These are phyloP conservation scores for Eudemis profundana DNA, from an alignment of 2,888 invertebrate species.

Conservation along the genomic window DNA sequence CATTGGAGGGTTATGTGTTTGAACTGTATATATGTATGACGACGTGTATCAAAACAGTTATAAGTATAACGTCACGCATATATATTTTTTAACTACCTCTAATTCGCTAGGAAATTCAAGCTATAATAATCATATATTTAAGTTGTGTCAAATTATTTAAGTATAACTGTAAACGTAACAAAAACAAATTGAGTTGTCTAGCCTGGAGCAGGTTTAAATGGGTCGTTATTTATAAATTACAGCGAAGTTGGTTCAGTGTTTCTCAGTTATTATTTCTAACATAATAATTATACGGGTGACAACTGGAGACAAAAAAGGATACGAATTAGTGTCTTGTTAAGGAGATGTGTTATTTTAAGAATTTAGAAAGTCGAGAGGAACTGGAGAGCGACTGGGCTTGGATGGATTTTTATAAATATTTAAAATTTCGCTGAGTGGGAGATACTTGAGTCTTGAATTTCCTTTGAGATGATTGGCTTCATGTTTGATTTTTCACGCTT, in stretches of 20 bases:
- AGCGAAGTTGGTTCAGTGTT: constrained; percentile 12
- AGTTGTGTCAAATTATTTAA: constrained; percentile 6
- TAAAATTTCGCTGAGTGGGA: not conserved
- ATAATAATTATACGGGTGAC: constrained; percentile 29
- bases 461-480: no score
- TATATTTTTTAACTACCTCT: no score
- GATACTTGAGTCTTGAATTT: no score
- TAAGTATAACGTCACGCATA: no score
- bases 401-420: not conserved
- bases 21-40: no score
- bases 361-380: constrained; percentile 2
- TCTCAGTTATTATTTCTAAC: constrained; percentile 14
- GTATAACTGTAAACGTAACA: constrained; percentile 6
- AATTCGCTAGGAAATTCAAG: no score
- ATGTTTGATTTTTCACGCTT: no score
- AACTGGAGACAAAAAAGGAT: constrained; percentile 9
- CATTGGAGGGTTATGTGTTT: no score
- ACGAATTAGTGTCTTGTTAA: constrained; percentile 15
- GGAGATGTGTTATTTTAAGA: constrained; percentile 14
- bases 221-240: constrained; percentile 13
- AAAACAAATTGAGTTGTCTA: constrained; percentile 17
- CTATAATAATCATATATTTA: no score
- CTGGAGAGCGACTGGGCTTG: not conserved
- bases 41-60: no score
- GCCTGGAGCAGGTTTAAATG: constrained; percentile 11